Conservation (phyloP, 2,888 invertebrate species). For the Latrodectus elegans region DNA sequence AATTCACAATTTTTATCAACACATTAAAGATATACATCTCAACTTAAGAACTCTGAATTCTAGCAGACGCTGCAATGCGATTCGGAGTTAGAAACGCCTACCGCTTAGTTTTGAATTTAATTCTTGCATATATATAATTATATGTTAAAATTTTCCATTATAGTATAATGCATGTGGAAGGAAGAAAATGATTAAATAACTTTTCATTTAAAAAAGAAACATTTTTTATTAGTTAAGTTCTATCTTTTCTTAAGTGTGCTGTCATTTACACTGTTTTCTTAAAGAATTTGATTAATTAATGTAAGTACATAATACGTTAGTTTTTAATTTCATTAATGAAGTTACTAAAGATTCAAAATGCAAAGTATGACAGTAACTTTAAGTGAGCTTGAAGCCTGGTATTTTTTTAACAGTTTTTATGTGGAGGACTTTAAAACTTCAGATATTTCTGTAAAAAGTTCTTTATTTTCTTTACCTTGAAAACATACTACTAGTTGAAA, state of each 20-base stretch:
- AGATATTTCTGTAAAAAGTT: no score
- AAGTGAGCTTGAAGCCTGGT: no score
- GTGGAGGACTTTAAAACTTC: no score
- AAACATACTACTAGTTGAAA: no score
- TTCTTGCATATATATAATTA: not conserved
- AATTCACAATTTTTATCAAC: not conserved
- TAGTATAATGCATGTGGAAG: not conserved
- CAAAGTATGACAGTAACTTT: no score
- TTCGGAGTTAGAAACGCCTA: constrained; percentile 55
- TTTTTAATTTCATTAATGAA: no score
- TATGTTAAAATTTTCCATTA: not conserved
- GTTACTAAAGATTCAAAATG: no score
- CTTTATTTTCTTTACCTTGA: no score
- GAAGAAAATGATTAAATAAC: not conserved
- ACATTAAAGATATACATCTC: constrained; percentile 2
- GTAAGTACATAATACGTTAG: no score
- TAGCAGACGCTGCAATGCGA: constrained; percentile 63
- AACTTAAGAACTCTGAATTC: constrained; percentile 26
- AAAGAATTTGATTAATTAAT: not conserved
- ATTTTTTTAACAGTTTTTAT: no score
- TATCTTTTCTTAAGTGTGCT: constrained; percentile 17
- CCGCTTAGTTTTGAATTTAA: constrained; percentile 29
- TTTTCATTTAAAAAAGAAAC: not conserved
- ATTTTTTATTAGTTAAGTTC: not conserved
- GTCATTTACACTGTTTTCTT: constrained; percentile 8